Evolutionary conservation across 1,140 invertebrate genomes (phyloP).

Genomic region (Musca domestica): DNA sequence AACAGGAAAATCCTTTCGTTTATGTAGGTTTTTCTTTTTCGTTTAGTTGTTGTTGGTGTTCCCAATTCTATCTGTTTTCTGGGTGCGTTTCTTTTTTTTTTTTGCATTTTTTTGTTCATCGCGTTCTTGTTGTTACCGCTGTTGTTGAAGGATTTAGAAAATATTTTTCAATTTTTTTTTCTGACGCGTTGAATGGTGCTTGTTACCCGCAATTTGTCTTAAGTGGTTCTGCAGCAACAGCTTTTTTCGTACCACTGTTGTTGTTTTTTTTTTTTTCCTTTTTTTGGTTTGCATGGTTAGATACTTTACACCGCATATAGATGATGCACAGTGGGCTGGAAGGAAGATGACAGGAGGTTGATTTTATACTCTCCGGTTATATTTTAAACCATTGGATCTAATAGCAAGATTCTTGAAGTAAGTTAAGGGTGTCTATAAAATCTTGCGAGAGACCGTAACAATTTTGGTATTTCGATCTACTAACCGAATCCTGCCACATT

Average conservation of each 20-base stretch:
- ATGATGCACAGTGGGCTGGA: too few relatives aligned
- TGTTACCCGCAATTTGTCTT: conserved; percentile 51
- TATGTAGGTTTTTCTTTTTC: conserved; percentile 1
- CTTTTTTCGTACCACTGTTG: not conserved
- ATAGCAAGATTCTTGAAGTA: too few relatives aligned
- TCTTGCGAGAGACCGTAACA: too few relatives aligned
- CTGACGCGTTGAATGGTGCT: conserved; percentile 31
- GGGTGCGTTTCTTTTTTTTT: not conserved
- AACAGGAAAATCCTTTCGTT: conserved; percentile 20
- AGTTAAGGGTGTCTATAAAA: too few relatives aligned
- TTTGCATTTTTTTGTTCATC: not conserved
- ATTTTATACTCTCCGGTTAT: too few relatives aligned
- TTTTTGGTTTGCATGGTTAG: too few relatives aligned
- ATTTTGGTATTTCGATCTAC: too few relatives aligned
- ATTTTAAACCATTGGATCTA: too few relatives aligned
- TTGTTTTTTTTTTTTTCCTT: not conserved
- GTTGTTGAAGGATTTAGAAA: conserved; percentile 23
- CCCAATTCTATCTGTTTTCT: not conserved
- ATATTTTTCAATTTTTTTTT: conserved; percentile 18
- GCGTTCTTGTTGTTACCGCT: not conserved
- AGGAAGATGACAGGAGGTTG: too few relatives aligned
- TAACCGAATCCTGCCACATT: too few relatives aligned
- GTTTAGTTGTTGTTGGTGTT: not conserved
- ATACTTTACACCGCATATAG: too few relatives aligned
- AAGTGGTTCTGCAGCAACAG: conserved; percentile 40